A percentile compares a stretch with the other conserved stretches of the same genome.
Conservation (phyloP, 2,797 vertebrate genomes). For the Sebastes miniatus region DNA sequence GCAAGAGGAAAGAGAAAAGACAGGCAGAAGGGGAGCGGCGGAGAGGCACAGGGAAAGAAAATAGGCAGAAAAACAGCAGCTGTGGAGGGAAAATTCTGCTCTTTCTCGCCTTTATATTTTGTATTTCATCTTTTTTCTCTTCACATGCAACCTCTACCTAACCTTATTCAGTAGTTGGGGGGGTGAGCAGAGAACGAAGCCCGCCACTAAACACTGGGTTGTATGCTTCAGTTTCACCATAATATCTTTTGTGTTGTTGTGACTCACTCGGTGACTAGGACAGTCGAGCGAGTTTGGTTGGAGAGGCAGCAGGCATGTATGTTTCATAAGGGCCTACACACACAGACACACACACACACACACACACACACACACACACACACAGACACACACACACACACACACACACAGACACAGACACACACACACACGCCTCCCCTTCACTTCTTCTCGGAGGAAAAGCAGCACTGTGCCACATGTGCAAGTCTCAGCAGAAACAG, state of each 20-base stretch:
- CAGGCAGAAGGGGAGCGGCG: conserved; percentile 72
- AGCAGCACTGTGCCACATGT: conserved; percentile 79
- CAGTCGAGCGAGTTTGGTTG: conserved; percentile 45
- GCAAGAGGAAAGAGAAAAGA: conserved; percentile 71
- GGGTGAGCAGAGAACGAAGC: not conserved
- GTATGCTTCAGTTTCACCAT: conserved; percentile 48
- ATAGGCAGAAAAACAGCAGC: conserved; percentile 56
- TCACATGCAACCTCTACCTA: not conserved
- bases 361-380: too few species aligned
- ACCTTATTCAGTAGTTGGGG: not conserved
- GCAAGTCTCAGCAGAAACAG: conserved; percentile 88
- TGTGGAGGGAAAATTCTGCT: conserved; percentile 30
- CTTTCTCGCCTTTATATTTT: conserved; percentile 33
- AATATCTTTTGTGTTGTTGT: conserved; percentile 51
- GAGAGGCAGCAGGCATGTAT: conserved; percentile 67
- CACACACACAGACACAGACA: not conserved
- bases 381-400: too few species aligned
- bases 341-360: not conserved
- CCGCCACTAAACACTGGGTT: conserved; percentile 38
- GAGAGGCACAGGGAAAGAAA: conserved; percentile 65
- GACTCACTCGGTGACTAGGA: conserved; percentile 56
- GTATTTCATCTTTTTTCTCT: conserved; percentile 29
- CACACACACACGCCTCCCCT: conserved; percentile 48
- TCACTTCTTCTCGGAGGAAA: conserved; percentile 66
- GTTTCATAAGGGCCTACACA: conserved; percentile 70